Base-by-base conservation (phyloP, 2,888 invertebrate genomes). In the Stratiomys singularior region DNA sequence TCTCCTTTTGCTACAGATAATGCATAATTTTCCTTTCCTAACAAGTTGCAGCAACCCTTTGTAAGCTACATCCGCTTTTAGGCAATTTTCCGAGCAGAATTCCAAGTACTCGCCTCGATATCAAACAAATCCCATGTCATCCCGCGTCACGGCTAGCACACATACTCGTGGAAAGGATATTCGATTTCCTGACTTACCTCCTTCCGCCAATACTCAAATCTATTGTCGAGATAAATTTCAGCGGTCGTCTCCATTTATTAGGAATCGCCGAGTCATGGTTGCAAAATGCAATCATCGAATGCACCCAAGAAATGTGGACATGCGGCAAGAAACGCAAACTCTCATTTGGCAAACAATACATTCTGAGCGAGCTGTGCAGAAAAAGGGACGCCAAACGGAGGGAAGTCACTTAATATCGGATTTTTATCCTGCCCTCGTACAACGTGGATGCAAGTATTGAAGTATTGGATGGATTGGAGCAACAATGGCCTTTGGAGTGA, bases 311-410 rank as follows among this genome's bases (percentile, higher is more conserved):
- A 69, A 69, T 30, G 69, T 69, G 69, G 69, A 69, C 46, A 69
- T 69, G 69, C 69, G 69, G 69, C 69, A 69, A 69, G 69, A 69
- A 69, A 69, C 46, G 69, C 69, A 69, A 47, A 69, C 69, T 69
- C 46, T 69, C 69, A 25, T 69, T 69, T 46, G 47, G 69, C 23
- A 69, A 69, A 69, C 69, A 69, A 69, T 69, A 47, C 25, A 27
- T 3, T 15, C 23, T 18, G 69, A 44, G 47, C 46, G 44, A 46
- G 46, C 27, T 18, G 44, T 3, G n/a, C 47, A 23, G 25, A 47
- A 46, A 25, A 23, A 69, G 69, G 69, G 69, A 69, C 46, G 69
- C 47, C 46, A 47, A 47, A 21, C 30, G 69, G 25, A 25, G 47
- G 69, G 69, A 69, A 69, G 47, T 69, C 69, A 69, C 69, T 69